Conservation (phyloP, 2,113 vertebrate genomes). For the Rhombomys opimus region DNA sequence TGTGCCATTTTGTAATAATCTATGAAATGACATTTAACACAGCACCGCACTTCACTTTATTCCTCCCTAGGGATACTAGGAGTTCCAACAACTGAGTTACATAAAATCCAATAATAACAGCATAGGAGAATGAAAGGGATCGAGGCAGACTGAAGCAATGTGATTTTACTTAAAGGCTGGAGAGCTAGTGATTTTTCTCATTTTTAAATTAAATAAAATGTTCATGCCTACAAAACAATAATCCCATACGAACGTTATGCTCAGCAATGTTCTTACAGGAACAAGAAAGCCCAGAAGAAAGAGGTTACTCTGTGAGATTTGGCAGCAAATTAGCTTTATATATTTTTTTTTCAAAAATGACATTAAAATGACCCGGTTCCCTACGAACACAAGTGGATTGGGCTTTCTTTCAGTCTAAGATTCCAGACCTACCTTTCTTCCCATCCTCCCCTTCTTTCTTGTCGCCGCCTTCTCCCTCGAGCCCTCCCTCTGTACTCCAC, state of each 20-base stretch:
- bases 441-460: background rate
- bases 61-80: background rate
- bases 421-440: background rate
- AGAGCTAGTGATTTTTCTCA: background rate
- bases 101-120: background rate
- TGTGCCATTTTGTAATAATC: background rate
- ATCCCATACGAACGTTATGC: background rate
- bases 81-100: background rate
- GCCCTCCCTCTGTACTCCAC: background rate
- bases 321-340: background rate
- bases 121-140: background rate
- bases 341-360: conserved; percentile 10
- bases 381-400: background rate
- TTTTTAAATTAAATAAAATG: background rate
- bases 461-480: fast-evolving
- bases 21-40: background rate
- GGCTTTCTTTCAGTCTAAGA: background rate
- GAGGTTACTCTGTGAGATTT: background rate
- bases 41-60: background rate
- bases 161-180: background rate
- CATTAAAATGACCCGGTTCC: background rate
- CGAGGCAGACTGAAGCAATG: background rate
- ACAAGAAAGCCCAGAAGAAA: background rate
- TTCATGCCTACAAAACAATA: background rate
- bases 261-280: background rate